Percentiles rank a stretch among this genome's conserved stretches.
Evolutionary conservation across 2,113 vertebrate species (phyloP).

Genomic region (Poeciliopsis prolifica): DNA sequence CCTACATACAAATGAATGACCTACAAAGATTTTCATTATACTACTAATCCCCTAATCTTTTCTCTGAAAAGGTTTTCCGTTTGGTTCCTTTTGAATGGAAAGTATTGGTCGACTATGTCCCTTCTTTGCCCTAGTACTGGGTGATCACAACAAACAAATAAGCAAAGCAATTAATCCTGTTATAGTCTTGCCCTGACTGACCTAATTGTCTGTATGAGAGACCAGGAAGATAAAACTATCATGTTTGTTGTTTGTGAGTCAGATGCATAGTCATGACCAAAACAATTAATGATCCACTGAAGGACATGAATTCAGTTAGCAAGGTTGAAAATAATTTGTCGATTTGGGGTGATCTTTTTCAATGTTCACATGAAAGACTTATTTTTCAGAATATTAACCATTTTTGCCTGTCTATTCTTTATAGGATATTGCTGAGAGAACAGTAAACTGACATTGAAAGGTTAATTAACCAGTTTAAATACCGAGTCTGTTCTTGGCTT

Average conservation of each 20-base stretch:
- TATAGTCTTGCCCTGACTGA: slow-evolving; percentile 43
- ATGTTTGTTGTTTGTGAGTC: slow-evolving; percentile 28
- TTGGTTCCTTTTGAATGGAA: slow-evolving; percentile 17
- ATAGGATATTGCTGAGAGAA: no score
- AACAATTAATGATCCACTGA: slow-evolving; percentile 24
- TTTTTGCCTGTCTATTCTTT: no score
- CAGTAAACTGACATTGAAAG: no score
- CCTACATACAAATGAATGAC: background rate
- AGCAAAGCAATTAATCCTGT: slow-evolving; percentile 56
- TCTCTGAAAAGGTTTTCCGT: slow-evolving; percentile 19
- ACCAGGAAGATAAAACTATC: slow-evolving; percentile 16
- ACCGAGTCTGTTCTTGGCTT: no score
- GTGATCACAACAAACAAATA: slow-evolving; percentile 23
- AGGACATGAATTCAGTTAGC: background rate
- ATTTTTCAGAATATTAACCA: no score
- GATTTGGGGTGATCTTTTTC: no score
- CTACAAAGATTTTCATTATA: background rate
- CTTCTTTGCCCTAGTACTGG: slow-evolving; percentile 3
- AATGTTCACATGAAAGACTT: no score
- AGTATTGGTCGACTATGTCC: slow-evolving; percentile 17
- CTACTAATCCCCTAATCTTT: slow-evolving; percentile 31
- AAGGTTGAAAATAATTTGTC: no score
- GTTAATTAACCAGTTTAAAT: no score
- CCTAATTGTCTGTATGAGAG: slow-evolving; percentile 51
- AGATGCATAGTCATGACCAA: slow-evolving; percentile 15